Evolutionary conservation across 2,888 invertebrate genomes (phyloP).

Genomic region (Caenorhabditis auriculariae): DNA sequence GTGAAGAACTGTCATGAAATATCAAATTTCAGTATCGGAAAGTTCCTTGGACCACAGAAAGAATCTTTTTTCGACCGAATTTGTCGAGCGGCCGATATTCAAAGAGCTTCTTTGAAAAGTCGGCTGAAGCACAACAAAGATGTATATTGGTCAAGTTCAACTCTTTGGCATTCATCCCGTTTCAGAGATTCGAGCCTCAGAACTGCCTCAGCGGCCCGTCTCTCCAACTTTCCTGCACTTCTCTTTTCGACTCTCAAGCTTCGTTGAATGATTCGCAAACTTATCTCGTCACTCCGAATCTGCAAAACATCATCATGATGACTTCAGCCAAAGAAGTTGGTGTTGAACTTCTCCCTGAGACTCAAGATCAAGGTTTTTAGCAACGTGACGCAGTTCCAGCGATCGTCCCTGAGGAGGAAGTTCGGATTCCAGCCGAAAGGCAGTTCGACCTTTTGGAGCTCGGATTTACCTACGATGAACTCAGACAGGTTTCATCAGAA

Average conservation of each 20-base stretch:
- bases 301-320: conserved; percentile 16
- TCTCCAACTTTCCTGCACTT: conserved; percentile 3
- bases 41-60: conserved; percentile 37
- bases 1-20: neutral
- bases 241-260: conserved; percentile 17
- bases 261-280: conserved; percentile 6
- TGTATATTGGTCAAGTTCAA: conserved; percentile 4
- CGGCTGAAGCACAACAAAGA: conserved; percentile 45
- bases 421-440: conserved; percentile 35
- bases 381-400: too few relatives aligned
- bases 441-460: conserved; percentile 39
- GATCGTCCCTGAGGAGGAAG: conserved; percentile 27
- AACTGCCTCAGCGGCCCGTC: too few relatives aligned
- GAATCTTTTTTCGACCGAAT: conserved; percentile 42
- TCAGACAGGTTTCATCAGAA: conserved; percentile 37
- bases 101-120: conserved; percentile 44
- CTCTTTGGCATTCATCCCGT: neutral
- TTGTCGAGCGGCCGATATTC: conserved; percentile 47
- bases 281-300: conserved; percentile 22
- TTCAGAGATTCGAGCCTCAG: conserved; percentile 14
- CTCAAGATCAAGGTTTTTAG: too few relatives aligned
- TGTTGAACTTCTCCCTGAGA: too few relatives aligned
- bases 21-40: conserved; percentile 27
- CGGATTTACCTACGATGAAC: conserved; percentile 43
- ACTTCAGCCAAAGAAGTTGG: conserved; percentile 6